Evolutionary conservation across 2,888 invertebrate species (phyloP).

Genomic region (Drosophila flavopinicola): DNA sequence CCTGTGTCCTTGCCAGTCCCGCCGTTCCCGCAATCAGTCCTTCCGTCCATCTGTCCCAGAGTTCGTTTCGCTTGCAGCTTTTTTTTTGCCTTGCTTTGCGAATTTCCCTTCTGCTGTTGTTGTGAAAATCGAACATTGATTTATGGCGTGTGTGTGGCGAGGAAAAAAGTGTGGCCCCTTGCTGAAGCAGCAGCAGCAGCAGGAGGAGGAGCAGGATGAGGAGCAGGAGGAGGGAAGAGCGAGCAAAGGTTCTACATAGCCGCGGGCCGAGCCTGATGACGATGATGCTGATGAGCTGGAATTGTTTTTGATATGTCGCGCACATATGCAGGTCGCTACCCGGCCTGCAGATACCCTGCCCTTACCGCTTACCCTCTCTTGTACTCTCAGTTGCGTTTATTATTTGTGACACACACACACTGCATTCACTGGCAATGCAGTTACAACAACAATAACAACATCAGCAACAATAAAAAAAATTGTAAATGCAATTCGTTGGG

Average conservation of each 20-base stretch:
- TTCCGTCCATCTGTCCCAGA: conserved; percentile 23
- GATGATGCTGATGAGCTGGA: conserved; percentile 80
- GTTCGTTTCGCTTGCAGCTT: conserved; percentile 24
- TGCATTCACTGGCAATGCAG: conserved; percentile 67
- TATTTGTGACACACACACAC: conserved; percentile 65
- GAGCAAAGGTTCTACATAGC: conserved; percentile 34
- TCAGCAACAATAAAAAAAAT: conserved; percentile 40
- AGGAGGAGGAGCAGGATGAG: not conserved
- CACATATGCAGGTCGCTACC: conserved; percentile 46
- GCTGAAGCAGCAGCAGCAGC: conserved; percentile 8
- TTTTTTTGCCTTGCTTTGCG: conserved; percentile 57
- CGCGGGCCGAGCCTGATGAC: conserved; percentile 49
- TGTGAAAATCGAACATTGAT: conserved; percentile 81
- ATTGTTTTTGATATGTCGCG: conserved; percentile 74
- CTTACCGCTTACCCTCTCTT: conserved; percentile 21
- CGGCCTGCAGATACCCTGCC: conserved; percentile 27
- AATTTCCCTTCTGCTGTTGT: conserved; percentile 72
- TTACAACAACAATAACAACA: conserved; percentile 42
- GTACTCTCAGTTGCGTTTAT: conserved; percentile 54
- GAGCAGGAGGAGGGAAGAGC: not conserved
- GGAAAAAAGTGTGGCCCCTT: conserved; percentile 47
- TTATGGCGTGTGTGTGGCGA: conserved; percentile 75
- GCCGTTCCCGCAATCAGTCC: conserved; percentile 20
- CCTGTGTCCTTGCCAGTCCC: conserved; percentile 77
- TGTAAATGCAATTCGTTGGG: conserved; percentile 78